Conservation (phyloP, 2,113 vertebrate species). For the Pseudopodoces humilis region DNA sequence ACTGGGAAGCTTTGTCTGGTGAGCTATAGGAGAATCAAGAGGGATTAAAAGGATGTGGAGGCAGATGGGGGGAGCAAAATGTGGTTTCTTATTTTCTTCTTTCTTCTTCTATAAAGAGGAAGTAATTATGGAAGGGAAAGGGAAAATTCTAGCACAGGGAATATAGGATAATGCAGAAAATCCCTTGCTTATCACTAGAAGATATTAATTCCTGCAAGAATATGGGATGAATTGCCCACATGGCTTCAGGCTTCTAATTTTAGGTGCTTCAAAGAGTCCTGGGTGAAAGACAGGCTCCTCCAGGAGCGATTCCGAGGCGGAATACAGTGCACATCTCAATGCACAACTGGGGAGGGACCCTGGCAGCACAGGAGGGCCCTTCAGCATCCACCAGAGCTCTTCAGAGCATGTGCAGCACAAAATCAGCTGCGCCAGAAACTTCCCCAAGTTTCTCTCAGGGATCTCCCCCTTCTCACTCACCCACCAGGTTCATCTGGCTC, state of each 20-base stretch:
- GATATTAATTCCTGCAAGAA: background rate
- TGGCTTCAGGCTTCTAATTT: background rate
- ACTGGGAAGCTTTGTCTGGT: background rate
- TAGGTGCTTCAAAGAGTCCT: background rate
- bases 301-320: background rate
- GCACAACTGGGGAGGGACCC: background rate
- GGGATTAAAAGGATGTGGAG: background rate
- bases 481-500: background rate
- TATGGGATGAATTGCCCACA: background rate
- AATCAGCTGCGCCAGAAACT: background rate
- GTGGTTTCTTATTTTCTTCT: background rate
- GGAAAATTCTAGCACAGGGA: constrained; percentile 4
- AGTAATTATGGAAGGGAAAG: background rate
- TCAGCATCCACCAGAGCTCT: background rate
- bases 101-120: background rate
- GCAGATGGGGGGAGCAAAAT: background rate
- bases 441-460: background rate
- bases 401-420: background rate
- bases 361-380: background rate
- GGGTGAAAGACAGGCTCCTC: background rate
- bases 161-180: background rate
- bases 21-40: background rate
- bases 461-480: background rate
- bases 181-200: background rate
- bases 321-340: background rate